Conservation (phyloP, 2,797 vertebrate species). For the Trachops cirrhosus region DNA sequence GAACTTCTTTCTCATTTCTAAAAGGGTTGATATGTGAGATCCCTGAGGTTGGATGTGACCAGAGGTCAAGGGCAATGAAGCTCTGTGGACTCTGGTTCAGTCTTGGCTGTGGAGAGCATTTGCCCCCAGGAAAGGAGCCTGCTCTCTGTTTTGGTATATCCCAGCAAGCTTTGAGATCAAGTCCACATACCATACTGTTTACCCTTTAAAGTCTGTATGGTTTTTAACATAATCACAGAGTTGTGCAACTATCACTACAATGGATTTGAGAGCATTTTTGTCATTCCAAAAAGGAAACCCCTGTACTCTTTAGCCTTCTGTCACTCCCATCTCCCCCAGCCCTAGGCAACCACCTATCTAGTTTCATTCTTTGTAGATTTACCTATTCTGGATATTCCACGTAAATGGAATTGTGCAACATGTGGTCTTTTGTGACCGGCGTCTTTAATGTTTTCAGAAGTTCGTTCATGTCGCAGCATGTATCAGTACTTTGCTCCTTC, state of each 20-base stretch:
- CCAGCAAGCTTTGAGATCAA: not conserved
- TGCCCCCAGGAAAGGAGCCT: not conserved
- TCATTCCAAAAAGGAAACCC: not conserved
- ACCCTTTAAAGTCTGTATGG: not conserved
- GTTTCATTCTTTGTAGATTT: not conserved
- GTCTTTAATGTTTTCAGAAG: not conserved
- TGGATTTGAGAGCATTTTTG: not conserved
- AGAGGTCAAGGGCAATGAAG: not conserved
- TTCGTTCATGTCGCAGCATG: not conserved
- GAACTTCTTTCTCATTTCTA: not conserved
- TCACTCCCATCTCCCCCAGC: not conserved
- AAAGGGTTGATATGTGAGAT: not conserved
- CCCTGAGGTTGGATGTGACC: not conserved
- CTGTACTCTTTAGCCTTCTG: not conserved
- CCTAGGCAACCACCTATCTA: not conserved
- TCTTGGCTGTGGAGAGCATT: not conserved
- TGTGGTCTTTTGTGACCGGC: not conserved
- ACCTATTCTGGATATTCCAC: not conserved
- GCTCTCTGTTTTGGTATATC: not conserved
- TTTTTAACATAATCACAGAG: not conserved
- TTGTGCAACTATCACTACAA: not conserved
- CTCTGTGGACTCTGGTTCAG: not conserved
- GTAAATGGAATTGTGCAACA: not conserved
- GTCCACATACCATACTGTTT: not conserved
- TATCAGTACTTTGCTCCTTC: not conserved